Base-by-base conservation (phyloP, 30 jellyfish, hydroid and myxozoan species). In the Turritopsis rubra region DNA sequence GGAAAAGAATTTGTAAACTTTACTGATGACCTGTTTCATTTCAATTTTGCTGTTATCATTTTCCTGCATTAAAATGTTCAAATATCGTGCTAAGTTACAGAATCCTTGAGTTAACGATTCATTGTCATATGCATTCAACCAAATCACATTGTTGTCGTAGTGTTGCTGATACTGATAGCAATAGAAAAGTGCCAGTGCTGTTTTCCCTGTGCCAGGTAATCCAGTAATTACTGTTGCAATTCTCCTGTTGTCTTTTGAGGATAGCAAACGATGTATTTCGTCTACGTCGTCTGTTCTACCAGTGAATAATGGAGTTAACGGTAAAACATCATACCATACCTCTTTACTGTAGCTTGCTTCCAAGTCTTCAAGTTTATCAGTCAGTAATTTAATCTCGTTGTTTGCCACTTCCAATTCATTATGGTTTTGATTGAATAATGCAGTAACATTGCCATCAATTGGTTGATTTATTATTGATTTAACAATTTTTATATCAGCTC, bases 171-270 rank as follows among this genome's bases (percentile, higher is more conserved):
- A 87, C 29, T 73, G 41, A 52, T 72, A 84, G 0, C 88, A 83
- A 54, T 86, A 86, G 81, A 27, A 78, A 73, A 74, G 82, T 74
- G 89, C 95, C 52, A 86, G 82, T 54, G 74, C 85, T 4, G 86
- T 79, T 71, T 86, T 86, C 9, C 95, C 95, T 18, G 82, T 86
- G 26, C 95, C 95, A 20, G 88, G 88, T 21, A 86, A 54, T 60
- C 95, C 95, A 1, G 89, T 81, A 1, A 86, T 53, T 13, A 87
- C 89, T n/a, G 77, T 68, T 1, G 77, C 31, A 1, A 68, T 1
- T 41, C 60, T 41, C 13, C 60, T 13, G 9, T 22, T 1, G 30
- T 23, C 28, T 9, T 0, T 27, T 68, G 77, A 68, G 9, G 77
- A 68, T 0, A 68, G 30, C 77, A 68, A n/a, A 22, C 31, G 30